A percentile compares a stretch with the other conserved stretches of the same genome.
These are phyloP conservation scores for Cylloceria caligata DNA, from an alignment of 2,888 invertebrate genomes.

Conservation along the genomic window DNA sequence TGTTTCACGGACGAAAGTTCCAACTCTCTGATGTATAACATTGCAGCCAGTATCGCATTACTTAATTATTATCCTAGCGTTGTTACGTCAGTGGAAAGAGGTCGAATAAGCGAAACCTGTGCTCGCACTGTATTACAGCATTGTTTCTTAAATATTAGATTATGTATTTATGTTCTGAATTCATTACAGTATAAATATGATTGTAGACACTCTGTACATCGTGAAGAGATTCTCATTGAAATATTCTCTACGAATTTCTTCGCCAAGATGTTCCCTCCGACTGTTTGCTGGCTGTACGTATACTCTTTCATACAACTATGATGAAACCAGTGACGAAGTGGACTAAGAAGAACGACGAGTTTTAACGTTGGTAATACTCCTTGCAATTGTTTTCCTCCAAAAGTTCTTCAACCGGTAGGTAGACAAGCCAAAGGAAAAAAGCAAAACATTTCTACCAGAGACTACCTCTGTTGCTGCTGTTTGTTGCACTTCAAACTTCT, in stretches of 20 bases:
- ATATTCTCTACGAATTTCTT: conserved; percentile 28
- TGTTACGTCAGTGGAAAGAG: neutral
- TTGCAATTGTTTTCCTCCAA: conserved; percentile 49
- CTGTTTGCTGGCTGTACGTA: neutral
- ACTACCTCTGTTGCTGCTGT: neutral
- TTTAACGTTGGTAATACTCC: conserved; percentile 2
- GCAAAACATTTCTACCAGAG: neutral
- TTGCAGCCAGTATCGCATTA: neutral
- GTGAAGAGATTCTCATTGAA: conserved; percentile 7
- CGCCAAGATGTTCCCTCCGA: neutral
- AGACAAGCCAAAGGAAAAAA: neutral
- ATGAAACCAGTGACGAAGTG: conserved; percentile 11
- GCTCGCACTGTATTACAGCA: neutral
- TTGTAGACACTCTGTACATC: conserved; percentile 5
- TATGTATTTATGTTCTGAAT: neutral
- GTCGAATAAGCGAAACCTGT: neutral
- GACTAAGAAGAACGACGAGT: conserved; percentile 39
- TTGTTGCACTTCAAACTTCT: conserved; percentile 42
- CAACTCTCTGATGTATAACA: neutral
- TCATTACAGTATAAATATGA: conserved; percentile 19
- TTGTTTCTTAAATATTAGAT: conserved; percentile 12
- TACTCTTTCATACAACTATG: conserved; percentile 11
- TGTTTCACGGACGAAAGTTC: conserved; percentile 8
- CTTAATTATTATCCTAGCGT: neutral
- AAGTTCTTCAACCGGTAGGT: conserved; percentile 21